phyloP scores from a whole-genome alignment of 1,140 invertebrate genomes.

The Drepana arcuata region DNA sequence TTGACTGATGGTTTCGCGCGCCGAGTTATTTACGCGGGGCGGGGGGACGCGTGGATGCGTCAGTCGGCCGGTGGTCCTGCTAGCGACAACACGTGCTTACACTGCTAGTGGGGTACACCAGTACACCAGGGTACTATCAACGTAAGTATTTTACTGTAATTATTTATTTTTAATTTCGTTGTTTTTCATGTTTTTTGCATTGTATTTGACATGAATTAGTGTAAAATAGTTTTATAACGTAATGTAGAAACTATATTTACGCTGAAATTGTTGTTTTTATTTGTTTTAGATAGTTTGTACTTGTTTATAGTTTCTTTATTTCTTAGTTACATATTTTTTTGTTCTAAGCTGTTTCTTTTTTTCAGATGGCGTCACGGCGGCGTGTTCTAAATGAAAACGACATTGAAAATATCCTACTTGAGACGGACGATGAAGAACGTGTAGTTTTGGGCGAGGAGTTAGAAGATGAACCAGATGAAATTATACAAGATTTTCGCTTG shows the following conservation, averaged over 20 bases:
- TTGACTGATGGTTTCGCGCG: too few species aligned
- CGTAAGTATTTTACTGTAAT: not conserved
- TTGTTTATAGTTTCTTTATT: too few species aligned
- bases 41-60: not conserved
- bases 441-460: not conserved
- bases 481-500: not conserved
- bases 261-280: too few species aligned
- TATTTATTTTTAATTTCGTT: not conserved
- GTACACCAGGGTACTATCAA: slow-evolving; percentile 1
- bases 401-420: not conserved
- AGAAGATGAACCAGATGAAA: slow-evolving; percentile 1
- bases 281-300: too few species aligned
- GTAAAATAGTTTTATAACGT: too few species aligned
- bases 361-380: slow-evolving; percentile 1
- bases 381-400: not conserved
- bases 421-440: not conserved
- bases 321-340: not conserved
- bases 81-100: not conserved
- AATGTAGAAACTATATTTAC: too few species aligned
- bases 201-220: too few species aligned
- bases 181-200: not conserved
- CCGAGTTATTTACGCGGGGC: too few species aligned
- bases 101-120: not conserved
- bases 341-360: not conserved
- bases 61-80: not conserved